Conservation (phyloP, 2,797 vertebrate genomes). For the Sebastes matsubarae region DNA sequence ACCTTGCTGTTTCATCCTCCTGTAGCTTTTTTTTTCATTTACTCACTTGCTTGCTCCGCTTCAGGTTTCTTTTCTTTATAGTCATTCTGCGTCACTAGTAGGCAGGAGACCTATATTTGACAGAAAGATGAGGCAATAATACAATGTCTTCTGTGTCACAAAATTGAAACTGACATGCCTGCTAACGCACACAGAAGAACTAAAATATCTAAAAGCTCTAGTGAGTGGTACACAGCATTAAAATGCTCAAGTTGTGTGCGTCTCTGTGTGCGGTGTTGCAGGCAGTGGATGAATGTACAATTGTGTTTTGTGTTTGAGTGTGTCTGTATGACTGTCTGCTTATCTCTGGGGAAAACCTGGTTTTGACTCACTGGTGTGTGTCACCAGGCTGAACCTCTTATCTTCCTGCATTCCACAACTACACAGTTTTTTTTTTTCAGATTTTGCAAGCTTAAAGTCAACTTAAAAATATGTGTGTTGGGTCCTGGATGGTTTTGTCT, state of each 20-base stretch:
- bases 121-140: background rate
- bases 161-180: background rate
- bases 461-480: background rate
- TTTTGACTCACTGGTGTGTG: slow-evolving; percentile 36
- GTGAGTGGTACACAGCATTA: background rate
- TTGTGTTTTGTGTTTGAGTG: background rate
- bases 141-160: background rate
- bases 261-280: background rate
- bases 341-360: slow-evolving; percentile 27
- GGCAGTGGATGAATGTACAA: background rate
- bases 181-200: background rate
- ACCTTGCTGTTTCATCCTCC: background rate
- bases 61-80: background rate
- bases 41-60: background rate
- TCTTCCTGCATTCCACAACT: slow-evolving; percentile 47
- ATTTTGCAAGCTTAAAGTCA: background rate
- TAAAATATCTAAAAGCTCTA: background rate
- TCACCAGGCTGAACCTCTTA: slow-evolving; percentile 33
- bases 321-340: slow-evolving; percentile 10
- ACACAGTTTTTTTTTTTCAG: background rate
- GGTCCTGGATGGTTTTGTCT: slow-evolving; percentile 3
- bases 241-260: background rate
- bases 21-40: background rate
- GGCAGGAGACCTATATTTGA: background rate
- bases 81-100: background rate